Percentiles rank a stretch among this genome's conserved stretches.
Evolutionary conservation across 2,113 vertebrate genomes (phyloP).

Genomic region (Psammodynastes pulverulentus): DNA sequence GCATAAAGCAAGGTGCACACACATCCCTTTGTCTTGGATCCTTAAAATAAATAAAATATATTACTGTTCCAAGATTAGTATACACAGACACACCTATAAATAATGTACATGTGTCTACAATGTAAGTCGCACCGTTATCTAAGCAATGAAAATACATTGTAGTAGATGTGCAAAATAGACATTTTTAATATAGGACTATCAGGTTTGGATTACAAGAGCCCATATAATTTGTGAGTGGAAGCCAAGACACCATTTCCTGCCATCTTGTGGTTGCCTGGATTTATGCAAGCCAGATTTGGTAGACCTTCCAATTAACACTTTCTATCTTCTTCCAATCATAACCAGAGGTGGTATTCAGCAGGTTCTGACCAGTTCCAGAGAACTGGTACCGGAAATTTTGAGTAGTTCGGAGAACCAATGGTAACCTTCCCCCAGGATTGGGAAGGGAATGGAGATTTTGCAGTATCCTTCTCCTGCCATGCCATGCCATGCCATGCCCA

Average conservation of each 20-base stretch:
- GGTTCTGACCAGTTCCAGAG: too few species aligned
- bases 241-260: not conserved
- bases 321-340: not conserved
- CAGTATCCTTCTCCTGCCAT: too few species aligned
- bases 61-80: conserved; percentile 4
- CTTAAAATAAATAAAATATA: not conserved
- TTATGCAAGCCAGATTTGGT: not conserved
- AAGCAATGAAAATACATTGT: not conserved
- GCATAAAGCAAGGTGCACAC: not conserved
- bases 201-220: not conserved
- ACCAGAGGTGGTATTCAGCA: too few species aligned
- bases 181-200: not conserved
- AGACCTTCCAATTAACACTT: not conserved
- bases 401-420: too few species aligned
- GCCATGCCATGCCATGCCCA: too few species aligned
- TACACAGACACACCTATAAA: not conserved
- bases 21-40: not conserved
- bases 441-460: too few species aligned
- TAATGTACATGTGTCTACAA: conserved; percentile 35
- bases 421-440: too few species aligned
- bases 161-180: not conserved
- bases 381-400: too few species aligned
- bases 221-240: not conserved
- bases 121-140: not conserved
- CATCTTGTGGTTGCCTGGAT: not conserved